phyloP scores from a whole-genome alignment of 2,797 vertebrate genomes.

The Coendou prehensilis region DNA sequence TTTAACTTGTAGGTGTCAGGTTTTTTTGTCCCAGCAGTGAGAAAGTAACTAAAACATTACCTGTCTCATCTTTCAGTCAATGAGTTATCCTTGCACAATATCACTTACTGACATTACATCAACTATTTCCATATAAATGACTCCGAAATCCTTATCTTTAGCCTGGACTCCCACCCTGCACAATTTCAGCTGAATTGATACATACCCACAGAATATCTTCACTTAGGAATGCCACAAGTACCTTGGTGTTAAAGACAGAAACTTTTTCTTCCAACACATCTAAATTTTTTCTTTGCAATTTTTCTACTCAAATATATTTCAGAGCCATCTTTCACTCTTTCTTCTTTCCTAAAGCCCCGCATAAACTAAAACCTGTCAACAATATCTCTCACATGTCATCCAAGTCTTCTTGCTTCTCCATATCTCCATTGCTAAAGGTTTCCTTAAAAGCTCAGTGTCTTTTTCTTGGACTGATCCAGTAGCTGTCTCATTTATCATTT shows the following conservation, averaged over 20 bases:
- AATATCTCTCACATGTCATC: background rate
- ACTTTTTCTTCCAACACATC: background rate
- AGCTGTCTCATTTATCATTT: slow-evolving; percentile 13
- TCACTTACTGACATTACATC: background rate
- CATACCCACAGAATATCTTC: background rate
- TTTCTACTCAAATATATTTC: slow-evolving; percentile 21
- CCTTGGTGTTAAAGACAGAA: background rate
- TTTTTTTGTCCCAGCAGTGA: background rate
- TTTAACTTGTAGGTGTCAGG: background rate
- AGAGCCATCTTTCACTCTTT: background rate
- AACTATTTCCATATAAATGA: background rate
- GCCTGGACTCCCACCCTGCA: background rate
- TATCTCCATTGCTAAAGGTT: slow-evolving; percentile 14
- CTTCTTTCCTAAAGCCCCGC: background rate
- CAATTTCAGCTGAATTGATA: background rate
- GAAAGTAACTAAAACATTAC: background rate
- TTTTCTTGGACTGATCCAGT: background rate
- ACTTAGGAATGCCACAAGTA: background rate
- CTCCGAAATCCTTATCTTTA: background rate
- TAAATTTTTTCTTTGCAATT: slow-evolving; percentile 1
- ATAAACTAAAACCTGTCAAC: background rate
- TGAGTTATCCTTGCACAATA: background rate
- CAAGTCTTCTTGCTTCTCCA: background rate
- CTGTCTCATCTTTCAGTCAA: background rate
- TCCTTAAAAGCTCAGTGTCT: background rate